Percentiles rank a stretch among this genome's conserved stretches.
Conservation (phyloP, 2,797 vertebrate species). For the Pipistrellus pygmaeus region DNA sequence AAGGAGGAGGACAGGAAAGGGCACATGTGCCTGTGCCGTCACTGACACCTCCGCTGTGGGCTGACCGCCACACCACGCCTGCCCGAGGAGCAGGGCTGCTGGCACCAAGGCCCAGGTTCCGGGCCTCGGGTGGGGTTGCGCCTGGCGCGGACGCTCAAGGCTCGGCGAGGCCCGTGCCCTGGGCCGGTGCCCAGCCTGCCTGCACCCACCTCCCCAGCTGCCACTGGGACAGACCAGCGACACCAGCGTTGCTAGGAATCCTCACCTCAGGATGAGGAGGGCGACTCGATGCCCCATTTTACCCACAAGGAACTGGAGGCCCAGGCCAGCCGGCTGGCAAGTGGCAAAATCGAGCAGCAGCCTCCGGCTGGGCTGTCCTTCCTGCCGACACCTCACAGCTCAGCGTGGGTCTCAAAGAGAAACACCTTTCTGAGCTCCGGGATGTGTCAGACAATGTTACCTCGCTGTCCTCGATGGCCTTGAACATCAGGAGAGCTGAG, state of each 20-base stretch:
- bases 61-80: too few relatives aligned
- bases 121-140: background rate
- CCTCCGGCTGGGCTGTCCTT: background rate
- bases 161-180: background rate
- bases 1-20: background rate
- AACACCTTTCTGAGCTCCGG: background rate
- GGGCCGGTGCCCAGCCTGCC: background rate
- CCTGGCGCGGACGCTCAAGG: background rate
- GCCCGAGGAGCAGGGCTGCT: background rate
- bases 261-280: too few relatives aligned
- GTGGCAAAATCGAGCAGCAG: background rate
- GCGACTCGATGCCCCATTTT: background rate
- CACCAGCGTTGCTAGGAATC: too few relatives aligned
- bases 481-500: background rate
- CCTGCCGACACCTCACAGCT: background rate
- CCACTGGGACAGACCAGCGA: background rate
- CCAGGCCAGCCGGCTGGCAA: background rate
- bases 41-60: background rate
- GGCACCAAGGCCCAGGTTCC: background rate
- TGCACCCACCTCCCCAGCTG: fast-evolving
- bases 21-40: background rate
- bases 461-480: background rate
- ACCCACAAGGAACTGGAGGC: background rate
- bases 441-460: too few relatives aligned
- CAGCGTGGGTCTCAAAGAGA: background rate